Evolutionary conservation across 2,797 vertebrate genomes (phyloP).

Genomic region (Sorex maritimensis): DNA sequence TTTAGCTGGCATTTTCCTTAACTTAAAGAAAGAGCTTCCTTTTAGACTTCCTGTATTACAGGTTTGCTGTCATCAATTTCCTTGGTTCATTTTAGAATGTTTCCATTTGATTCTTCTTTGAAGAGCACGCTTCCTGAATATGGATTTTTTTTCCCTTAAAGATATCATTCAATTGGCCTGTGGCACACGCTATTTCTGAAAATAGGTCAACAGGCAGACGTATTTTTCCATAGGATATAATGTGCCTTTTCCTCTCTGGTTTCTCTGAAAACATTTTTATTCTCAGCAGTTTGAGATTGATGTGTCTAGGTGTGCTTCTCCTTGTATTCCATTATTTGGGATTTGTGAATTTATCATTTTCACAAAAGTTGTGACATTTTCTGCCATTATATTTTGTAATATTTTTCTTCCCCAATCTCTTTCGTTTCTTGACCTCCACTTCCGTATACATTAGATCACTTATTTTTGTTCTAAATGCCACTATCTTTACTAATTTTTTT

Average conservation of each 20-base stretch:
- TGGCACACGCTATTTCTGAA: neutral
- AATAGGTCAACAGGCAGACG: neutral
- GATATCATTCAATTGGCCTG: neutral
- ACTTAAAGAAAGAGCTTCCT: neutral
- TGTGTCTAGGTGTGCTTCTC: neutral
- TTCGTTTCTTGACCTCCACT: neutral
- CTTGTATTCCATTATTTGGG: conserved; percentile 24
- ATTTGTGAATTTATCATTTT: conserved; percentile 26
- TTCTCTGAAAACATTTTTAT: conserved; percentile 31
- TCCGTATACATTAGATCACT: neutral
- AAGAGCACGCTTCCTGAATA: neutral
- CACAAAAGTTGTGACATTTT: neutral
- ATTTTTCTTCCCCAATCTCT: neutral
- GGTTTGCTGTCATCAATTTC: neutral
- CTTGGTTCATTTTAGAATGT: conserved; percentile 9
- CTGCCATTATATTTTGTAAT: neutral
- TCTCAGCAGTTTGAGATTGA: conserved; percentile 28
- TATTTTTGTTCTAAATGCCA: neutral
- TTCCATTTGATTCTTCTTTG: neutral
- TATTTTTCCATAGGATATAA: neutral
- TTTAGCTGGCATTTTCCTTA: conserved; percentile 28
- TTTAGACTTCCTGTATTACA: neutral
- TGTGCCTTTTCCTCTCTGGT: neutral
- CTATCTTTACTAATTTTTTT: neutral
- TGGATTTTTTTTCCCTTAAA: conserved; percentile 13